phyloP scores from a whole-genome alignment of 2,113 vertebrate species.

The Oplegnathus fasciatus region DNA sequence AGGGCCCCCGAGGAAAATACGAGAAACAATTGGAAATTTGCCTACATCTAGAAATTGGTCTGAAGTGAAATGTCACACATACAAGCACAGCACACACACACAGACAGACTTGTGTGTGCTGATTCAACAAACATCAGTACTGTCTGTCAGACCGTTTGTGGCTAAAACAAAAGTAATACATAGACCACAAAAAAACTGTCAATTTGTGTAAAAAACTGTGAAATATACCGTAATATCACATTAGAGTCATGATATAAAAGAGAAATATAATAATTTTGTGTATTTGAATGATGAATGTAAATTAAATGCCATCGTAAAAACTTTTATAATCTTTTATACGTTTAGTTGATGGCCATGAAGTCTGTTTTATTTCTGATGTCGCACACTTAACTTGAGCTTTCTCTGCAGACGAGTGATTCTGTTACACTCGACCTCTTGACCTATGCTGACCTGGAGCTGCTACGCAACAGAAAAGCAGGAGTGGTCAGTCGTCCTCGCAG shows the following conservation, averaged over 20 bases:
- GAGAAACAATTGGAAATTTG: neutral
- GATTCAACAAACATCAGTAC: neutral
- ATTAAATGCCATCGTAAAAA: neutral
- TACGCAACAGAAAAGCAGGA: conserved; percentile 89
- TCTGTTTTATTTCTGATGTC: neutral
- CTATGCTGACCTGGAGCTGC: conserved; percentile 90
- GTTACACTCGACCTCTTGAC: conserved; percentile 95
- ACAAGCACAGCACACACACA: neutral
- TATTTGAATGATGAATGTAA: neutral
- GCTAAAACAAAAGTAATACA: neutral
- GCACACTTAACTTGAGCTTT: conserved; percentile 1
- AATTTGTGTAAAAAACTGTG: neutral
- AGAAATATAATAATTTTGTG: neutral
- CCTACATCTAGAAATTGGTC: neutral
- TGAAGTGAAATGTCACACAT: neutral
- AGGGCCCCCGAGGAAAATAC: conserved; percentile 7
- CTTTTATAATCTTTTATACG: neutral
- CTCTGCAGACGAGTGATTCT: conserved; percentile 89
- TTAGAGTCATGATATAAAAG: neutral
- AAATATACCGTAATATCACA: neutral
- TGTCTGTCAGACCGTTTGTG: neutral
- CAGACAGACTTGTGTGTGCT: neutral
- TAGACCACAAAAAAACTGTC: neutral
- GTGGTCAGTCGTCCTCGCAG: conserved; percentile 79
- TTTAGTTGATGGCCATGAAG: neutral